Percentiles rank a stretch among this genome's conserved stretches.
Conservation (phyloP, 2,888 invertebrate genomes). For the Erebia palarica region DNA sequence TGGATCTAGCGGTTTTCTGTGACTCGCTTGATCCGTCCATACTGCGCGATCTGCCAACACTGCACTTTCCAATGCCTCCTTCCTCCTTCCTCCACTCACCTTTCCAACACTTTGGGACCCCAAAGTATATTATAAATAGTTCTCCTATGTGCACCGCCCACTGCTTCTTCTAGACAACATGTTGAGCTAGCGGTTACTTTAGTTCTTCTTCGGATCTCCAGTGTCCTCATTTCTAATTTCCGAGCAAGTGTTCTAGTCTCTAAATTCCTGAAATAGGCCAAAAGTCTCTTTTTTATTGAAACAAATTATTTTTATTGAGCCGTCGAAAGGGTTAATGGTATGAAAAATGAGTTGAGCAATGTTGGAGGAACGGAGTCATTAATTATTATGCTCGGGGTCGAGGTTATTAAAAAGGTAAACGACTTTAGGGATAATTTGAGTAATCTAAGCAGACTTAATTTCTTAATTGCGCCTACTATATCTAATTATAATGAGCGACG, state of each 20-base stretch:
- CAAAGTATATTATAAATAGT: too few species aligned
- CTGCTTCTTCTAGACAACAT: too few species aligned
- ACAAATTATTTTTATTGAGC: slow-evolving; percentile 23
- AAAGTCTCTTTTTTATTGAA: slow-evolving; percentile 9
- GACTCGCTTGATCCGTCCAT: too few species aligned
- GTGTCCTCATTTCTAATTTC: too few species aligned
- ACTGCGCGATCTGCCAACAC: too few species aligned
- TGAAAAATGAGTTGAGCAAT: slow-evolving; percentile 19
- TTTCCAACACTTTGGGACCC: too few species aligned
- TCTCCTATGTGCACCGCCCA: too few species aligned
- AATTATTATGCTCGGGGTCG: slow-evolving; percentile 15
- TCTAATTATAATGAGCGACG: neutral
- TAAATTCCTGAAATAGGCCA: neutral
- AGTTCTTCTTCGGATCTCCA: too few species aligned
- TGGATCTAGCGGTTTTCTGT: too few species aligned
- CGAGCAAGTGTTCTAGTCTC: neutral
- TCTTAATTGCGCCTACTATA: neutral
- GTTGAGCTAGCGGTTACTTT: too few species aligned
- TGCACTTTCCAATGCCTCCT: too few species aligned
- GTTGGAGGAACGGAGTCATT: slow-evolving; percentile 19
- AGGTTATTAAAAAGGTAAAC: slow-evolving; percentile 18
- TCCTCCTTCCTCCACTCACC: too few species aligned
- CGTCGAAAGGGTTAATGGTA: slow-evolving; percentile 25
- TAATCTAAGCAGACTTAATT: slow-evolving; percentile 10
- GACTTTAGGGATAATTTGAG: slow-evolving; percentile 12